Conservation (phyloP, 2,797 vertebrate genomes). For the Poeciliopsis infans region DNA sequence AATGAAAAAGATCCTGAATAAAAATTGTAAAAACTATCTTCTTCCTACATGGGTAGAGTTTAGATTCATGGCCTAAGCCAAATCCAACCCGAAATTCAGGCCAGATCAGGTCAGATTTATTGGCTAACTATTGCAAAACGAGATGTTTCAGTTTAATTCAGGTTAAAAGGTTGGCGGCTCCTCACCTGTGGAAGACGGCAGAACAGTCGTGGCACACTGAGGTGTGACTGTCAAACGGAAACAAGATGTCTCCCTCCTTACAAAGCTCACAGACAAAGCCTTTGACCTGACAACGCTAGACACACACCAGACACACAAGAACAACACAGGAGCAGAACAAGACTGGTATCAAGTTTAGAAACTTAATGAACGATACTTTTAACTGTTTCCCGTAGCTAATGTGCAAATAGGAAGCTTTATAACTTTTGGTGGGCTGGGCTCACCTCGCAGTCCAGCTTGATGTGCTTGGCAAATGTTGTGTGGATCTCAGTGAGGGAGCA, state of each 20-base stretch:
- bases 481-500: conserved; percentile 95
- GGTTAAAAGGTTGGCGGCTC: conserved; percentile 7
- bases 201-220: conserved; percentile 94
- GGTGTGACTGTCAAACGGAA: conserved; percentile 98
- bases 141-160: not conserved
- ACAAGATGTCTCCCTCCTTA: conserved; percentile 95
- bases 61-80: no score
- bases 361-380: not conserved
- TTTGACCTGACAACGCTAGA: conserved; percentile 94
- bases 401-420: not conserved
- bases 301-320: conserved; percentile 9
- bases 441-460: conserved; percentile 98
- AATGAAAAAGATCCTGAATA: not conserved
- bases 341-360: not conserved
- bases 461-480: conserved; percentile 97
- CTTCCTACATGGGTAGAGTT: not conserved
- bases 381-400: not conserved
- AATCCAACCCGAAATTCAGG: no score
- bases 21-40: not conserved
- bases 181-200: conserved; percentile 96
- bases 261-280: conserved; percentile 98
- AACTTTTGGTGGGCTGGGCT: conserved; percentile 31
- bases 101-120: no score
- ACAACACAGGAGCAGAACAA: not conserved
- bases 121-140: no score